Conservation (phyloP, 2,888 invertebrate genomes). For the Andrena trimmerana region DNA sequence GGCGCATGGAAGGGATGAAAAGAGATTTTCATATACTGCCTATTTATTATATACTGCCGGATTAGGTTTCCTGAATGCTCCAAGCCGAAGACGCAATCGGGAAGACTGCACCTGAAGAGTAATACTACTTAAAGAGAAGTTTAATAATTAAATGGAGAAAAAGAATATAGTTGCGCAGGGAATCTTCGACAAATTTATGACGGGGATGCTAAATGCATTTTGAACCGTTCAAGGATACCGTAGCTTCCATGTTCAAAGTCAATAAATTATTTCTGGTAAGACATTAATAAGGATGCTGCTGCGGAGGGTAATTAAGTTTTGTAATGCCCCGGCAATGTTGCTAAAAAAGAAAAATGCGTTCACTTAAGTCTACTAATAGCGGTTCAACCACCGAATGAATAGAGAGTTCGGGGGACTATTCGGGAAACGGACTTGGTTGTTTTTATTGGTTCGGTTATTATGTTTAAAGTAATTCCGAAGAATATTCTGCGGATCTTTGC, state of each 20-base stretch:
- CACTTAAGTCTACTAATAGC: not conserved
- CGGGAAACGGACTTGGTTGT: not conserved
- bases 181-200: too few relatives aligned
- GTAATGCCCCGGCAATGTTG: not conserved
- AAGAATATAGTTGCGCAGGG: too few relatives aligned
- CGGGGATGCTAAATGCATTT: not conserved
- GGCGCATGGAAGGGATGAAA: conserved; percentile 58
- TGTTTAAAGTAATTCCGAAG: not conserved
- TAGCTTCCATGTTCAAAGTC: not conserved
- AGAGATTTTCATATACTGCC: conserved; percentile 30
- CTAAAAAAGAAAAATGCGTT: not conserved
- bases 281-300: not conserved
- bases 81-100: conserved; percentile 3
- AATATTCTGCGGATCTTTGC: not conserved
- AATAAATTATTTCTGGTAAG: not conserved
- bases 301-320: not conserved
- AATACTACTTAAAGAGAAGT: not conserved
- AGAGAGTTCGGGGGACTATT: not conserved
- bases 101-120: not conserved
- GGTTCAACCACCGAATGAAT: not conserved
- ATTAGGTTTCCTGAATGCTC: conserved; percentile 3
- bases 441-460: too few relatives aligned
- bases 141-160: not conserved
- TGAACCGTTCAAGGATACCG: not conserved
- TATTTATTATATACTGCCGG: conserved; percentile 31